Evolutionary conservation across 2,113 vertebrate species (phyloP).

Genomic region (Cranoglanis bouderius): DNA sequence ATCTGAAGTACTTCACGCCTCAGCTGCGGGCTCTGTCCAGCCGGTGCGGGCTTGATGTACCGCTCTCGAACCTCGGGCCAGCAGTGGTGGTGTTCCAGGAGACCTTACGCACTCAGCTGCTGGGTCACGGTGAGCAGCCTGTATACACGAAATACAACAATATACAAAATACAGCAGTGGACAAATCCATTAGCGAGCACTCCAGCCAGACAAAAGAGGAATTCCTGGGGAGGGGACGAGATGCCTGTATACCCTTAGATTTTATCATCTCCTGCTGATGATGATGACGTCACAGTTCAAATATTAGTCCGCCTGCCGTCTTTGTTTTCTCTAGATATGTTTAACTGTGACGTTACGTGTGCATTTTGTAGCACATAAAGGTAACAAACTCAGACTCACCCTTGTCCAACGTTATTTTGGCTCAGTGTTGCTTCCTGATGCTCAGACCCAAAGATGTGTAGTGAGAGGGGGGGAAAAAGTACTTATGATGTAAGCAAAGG

Average conservation of each 20-base stretch:
- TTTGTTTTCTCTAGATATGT: no score
- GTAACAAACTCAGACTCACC: background rate
- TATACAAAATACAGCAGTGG: background rate
- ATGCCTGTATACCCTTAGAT: no score
- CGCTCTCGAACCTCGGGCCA: slow-evolving; percentile 79
- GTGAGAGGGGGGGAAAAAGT: background rate
- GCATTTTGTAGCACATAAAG: no score
- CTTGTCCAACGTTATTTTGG: background rate
- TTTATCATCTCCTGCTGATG: no score
- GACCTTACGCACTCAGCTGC: slow-evolving; percentile 76
- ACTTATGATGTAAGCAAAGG: background rate
- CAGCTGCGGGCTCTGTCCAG: slow-evolving; percentile 76
- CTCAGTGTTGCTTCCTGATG: background rate
- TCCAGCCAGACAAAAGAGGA: no score
- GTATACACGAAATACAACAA: background rate
- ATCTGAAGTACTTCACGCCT: slow-evolving; percentile 77
- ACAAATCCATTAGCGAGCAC: no score
- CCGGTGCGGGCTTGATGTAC: slow-evolving; percentile 77
- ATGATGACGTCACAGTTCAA: background rate
- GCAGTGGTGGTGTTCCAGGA: slow-evolving; percentile 80
- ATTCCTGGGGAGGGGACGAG: no score
- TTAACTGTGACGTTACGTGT: no score
- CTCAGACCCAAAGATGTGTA: background rate
- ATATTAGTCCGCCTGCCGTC: no score
- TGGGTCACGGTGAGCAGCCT: slow-evolving; percentile 71